Evolutionary conservation across 2,888 invertebrate genomes (phyloP).

Genomic region (Lasioglossum pauxillum): DNA sequence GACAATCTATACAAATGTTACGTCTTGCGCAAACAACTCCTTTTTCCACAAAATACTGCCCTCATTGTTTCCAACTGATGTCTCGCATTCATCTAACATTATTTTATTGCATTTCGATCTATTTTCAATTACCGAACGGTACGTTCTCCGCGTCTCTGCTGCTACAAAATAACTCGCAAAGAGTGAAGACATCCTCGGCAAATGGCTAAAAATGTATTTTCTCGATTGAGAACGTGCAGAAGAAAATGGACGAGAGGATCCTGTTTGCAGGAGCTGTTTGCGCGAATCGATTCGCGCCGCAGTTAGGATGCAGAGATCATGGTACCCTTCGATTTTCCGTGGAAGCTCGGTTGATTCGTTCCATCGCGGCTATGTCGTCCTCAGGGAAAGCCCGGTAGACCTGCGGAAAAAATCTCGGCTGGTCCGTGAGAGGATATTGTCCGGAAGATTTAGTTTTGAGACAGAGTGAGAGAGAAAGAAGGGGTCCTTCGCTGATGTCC

Average conservation of each 20-base stretch:
- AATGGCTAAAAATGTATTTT: neutral
- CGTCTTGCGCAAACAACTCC: neutral
- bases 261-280: neutral
- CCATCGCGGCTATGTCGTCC: constrained; percentile 15
- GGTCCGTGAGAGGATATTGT: constrained; percentile 24
- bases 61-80: neutral
- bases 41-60: neutral
- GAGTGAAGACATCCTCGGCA: no score
- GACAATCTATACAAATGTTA: neutral
- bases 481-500: constrained; percentile 63
- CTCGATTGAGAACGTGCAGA: neutral
- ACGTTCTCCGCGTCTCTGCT: no score
- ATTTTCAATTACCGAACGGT: no score
- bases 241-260: neutral
- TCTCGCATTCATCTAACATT: no score
- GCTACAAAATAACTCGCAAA: neutral
- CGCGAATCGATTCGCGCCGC: constrained; percentile 15
- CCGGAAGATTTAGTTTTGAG: neutral
- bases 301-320: neutral
- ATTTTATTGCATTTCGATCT: no score
- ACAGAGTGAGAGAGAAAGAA: constrained; percentile 4
- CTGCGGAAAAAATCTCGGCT: constrained; percentile 22
- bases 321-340: constrained; percentile 22
- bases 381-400: constrained; percentile 8
- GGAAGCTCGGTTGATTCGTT: constrained; percentile 52